Conservation (phyloP, 2,797 vertebrate species). For the Acanthis flammea region DNA sequence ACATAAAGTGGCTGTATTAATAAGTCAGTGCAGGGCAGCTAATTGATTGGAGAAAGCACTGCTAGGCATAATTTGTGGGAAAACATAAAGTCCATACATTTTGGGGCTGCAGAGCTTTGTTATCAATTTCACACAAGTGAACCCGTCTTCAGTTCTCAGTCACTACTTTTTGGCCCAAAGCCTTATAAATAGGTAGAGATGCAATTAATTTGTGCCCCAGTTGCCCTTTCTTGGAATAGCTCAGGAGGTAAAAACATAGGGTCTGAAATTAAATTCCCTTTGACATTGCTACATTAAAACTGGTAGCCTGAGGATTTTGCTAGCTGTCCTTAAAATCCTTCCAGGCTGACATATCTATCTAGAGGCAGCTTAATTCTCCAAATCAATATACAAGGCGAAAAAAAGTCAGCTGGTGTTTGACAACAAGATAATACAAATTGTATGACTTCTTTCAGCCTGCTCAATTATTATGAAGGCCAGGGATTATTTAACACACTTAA, state of each 20-base stretch:
- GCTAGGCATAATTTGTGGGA: background rate
- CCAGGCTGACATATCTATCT: background rate
- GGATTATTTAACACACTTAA: constrained; percentile 69
- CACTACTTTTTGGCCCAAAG: background rate
- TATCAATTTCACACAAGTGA: background rate
- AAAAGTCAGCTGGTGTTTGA: constrained; percentile 49
- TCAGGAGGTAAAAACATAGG: background rate
- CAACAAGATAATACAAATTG: constrained; percentile 52
- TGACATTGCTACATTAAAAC: background rate
- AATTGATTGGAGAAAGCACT: background rate
- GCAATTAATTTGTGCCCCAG: background rate
- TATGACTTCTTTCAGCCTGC: constrained; percentile 43
- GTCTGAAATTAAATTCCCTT: background rate
- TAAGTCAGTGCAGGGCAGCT: background rate
- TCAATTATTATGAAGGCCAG: constrained; percentile 57
- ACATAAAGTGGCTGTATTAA: background rate
- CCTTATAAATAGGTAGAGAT: background rate
- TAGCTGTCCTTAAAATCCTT: background rate
- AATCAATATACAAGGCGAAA: constrained; percentile 39
- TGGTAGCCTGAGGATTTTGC: background rate
- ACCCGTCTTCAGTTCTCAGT: background rate
- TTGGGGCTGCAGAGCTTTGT: background rate
- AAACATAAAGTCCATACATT: background rate
- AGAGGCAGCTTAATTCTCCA: constrained; percentile 32
- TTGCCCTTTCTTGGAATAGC: background rate